phyloP scores from a whole-genome alignment of 2,888 invertebrate species.

The Xestia ashworthii region DNA sequence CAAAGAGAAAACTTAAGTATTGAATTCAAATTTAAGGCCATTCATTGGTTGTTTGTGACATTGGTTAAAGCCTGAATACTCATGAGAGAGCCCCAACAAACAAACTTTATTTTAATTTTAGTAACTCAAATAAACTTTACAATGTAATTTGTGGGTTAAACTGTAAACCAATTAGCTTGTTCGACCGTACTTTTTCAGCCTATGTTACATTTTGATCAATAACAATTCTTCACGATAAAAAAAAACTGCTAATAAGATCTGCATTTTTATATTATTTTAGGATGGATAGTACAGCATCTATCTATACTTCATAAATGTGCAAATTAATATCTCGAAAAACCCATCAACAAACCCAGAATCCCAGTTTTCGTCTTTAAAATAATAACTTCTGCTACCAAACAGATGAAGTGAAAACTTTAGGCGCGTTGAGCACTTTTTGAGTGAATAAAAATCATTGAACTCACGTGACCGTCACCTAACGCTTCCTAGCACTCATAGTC shows the following conservation, averaged over 20 bases:
- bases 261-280: not conserved
- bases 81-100: constrained; percentile 9
- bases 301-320: not conserved
- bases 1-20: not conserved
- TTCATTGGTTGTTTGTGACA: not conserved
- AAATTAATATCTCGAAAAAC: not conserved
- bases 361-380: not conserved
- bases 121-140: not conserved
- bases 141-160: no score
- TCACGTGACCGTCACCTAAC: no score
- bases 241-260: not conserved
- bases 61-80: constrained; percentile 1
- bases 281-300: not conserved
- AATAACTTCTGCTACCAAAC: not conserved
- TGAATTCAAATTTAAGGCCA: not conserved
- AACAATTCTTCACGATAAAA: not conserved
- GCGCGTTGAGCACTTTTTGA: no score
- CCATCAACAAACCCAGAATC: no score
- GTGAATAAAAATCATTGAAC: no score
- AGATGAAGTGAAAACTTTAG: no score
- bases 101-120: not conserved
- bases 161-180: no score
- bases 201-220: not conserved
- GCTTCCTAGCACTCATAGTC: no score
- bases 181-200: not conserved